Percentiles rank a stretch among this genome's conserved stretches.
Evolutionary conservation across 2,797 vertebrate genomes (phyloP).

Genomic region (Phoeniculus purpureus): DNA sequence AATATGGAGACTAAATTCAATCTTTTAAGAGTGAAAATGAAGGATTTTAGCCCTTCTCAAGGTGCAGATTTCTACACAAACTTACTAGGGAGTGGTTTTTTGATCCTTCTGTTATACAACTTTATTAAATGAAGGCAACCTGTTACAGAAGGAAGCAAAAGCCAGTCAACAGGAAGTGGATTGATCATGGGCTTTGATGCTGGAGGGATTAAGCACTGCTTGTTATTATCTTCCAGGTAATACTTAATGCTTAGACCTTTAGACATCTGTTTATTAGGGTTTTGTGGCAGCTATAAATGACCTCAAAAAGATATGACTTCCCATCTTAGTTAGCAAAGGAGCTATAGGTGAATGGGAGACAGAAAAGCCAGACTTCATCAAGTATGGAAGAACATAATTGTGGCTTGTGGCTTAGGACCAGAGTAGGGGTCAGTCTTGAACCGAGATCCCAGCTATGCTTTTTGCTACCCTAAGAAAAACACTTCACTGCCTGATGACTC

Average conservation of each 20-base stretch:
- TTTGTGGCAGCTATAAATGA: not conserved
- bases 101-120: not conserved
- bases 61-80: not conserved
- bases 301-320: not conserved
- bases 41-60: not conserved
- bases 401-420: not conserved
- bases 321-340: not conserved
- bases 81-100: not conserved
- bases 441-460: not conserved
- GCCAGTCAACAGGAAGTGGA: not conserved
- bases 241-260: not conserved
- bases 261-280: not conserved
- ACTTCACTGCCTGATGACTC: not conserved
- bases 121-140: conserved; percentile 16
- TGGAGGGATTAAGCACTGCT: not conserved
- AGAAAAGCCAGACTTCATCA: conserved; percentile 3
- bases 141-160: not conserved
- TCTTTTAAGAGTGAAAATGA: not conserved
- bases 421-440: not conserved
- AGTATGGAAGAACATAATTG: not conserved
- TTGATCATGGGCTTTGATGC: not conserved
- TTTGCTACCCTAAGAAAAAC: not conserved
- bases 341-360: not conserved
- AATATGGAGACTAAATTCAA: conserved; percentile 37
- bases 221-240: conserved; percentile 1